These are phyloP conservation scores for Athalia circularis DNA, from an alignment of 2,888 invertebrate genomes.

Conservation along the genomic window DNA sequence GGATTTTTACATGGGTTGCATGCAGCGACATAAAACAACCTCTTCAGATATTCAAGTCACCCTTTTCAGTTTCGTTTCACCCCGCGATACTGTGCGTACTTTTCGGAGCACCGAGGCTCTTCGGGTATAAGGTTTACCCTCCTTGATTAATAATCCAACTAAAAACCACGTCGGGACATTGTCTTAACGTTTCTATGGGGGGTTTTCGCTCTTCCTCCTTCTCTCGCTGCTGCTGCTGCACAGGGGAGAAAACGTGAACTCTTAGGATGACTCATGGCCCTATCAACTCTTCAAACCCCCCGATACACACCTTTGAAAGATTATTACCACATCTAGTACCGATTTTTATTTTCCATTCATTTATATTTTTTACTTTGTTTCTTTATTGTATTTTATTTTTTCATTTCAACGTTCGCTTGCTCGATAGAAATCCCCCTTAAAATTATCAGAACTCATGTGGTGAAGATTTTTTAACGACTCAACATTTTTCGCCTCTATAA, in stretches of 20 bases:
- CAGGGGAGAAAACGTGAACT: background rate
- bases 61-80: conserved; percentile 20
- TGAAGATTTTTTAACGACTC: too few species aligned
- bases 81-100: conserved; percentile 11
- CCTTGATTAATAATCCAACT: conserved; percentile 45
- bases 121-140: conserved; percentile 24
- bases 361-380: too few species aligned
- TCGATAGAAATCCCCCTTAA: too few species aligned
- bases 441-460: too few species aligned
- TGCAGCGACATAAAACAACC: conserved; percentile 30
- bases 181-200: conserved; percentile 43
- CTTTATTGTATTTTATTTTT: too few species aligned
- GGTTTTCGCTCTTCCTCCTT: background rate
- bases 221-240: too few species aligned
- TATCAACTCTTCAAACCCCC: conserved; percentile 8
- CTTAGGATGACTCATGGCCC: conserved; percentile 39
- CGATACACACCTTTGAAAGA: background rate
- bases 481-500: too few species aligned
- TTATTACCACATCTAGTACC: conserved; percentile 8
- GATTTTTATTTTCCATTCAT: conserved; percentile 1
- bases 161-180: conserved; percentile 43
- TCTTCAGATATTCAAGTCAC: conserved; percentile 18
- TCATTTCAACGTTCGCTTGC: too few species aligned
- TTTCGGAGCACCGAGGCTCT: background rate
- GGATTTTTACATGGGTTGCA: background rate